Base-by-base conservation (phyloP, 2,888 invertebrate species). In the Ernsta delagoae region DNA sequence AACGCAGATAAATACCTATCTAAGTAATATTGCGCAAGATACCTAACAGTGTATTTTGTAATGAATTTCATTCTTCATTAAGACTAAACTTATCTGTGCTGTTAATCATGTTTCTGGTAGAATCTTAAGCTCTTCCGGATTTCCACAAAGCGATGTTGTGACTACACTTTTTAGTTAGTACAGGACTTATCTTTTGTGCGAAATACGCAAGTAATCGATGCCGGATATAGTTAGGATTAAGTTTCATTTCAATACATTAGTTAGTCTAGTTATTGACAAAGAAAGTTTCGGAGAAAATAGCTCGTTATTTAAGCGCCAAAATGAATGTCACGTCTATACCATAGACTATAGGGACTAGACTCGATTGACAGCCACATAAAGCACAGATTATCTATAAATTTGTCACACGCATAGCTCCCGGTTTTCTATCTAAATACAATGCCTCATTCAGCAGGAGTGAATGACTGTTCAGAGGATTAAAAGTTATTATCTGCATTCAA, bases 161-260 rank as follows among this genome's bases (percentile, higher is more conserved):
- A 85, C 85, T 79, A 75, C 78, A 80, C 83, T 80, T 77, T 71
- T 75, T 75, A 76, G 73, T 73, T 70, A 70, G 65, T 71, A 70
- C 2, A 80, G 50, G 50, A 48, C 3, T 68, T 69, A 70, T 74
- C 73, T 78, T 79, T 83, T 86, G 81, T 85, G 66, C 70, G 65
- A 70, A 71, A 73, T 74, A 80, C 78, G 83, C 81, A 82, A 88
- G 91, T 88, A 89, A 91, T 85, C 82, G 88, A 90, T 86, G 85
- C 91, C 90, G 90, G 91, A 91, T 85, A 83, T 68, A 12, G 62
- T n/a, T 56, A 56, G 67, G 67, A 68, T 68, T 62, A 68, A 57
- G 50, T 24, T 57, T 62, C 50, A 62, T 68, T 68, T 62, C 41
- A 68, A 68, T 62, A 24, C 62, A 68, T 24, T 59, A 67, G 67